phyloP scores from a whole-genome alignment of 1,140 invertebrate species.

The Helicoverpa zea region DNA sequence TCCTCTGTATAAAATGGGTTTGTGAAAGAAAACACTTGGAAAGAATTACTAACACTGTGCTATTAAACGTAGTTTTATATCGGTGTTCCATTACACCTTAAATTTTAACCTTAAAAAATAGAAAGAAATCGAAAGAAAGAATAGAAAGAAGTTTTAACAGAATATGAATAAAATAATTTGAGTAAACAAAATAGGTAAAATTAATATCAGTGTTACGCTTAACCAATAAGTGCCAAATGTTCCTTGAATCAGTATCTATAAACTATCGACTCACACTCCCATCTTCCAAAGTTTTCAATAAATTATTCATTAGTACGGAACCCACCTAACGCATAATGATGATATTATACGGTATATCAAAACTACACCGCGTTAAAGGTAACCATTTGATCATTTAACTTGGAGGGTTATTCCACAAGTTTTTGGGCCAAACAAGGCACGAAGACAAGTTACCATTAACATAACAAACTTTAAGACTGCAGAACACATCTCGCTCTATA shows the following conservation, averaged over 20 bases:
- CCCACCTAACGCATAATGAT: background rate
- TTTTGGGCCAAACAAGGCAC: background rate
- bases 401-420: conserved; percentile 16
- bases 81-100: too few relatives aligned
- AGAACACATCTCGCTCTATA: conserved; percentile 12
- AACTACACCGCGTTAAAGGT: background rate
- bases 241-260: background rate
- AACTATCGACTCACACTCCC: background rate
- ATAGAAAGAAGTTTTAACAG: too few relatives aligned
- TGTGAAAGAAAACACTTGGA: too few relatives aligned
- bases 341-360: background rate
- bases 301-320: background rate
- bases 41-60: too few relatives aligned
- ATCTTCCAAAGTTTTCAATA: background rate
- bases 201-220: background rate
- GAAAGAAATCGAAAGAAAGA: too few relatives aligned
- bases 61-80: too few relatives aligned
- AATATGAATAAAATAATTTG: too few relatives aligned
- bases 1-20: background rate
- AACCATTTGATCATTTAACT: conserved; percentile 5
- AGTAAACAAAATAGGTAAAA: too few relatives aligned
- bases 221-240: background rate
- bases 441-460: conserved; percentile 1
- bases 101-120: too few relatives aligned
- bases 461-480: conserved; percentile 24